These are phyloP conservation scores for Danio jaintianensis DNA, from an alignment of 2,797 vertebrate genomes.

Conservation along the genomic window DNA sequence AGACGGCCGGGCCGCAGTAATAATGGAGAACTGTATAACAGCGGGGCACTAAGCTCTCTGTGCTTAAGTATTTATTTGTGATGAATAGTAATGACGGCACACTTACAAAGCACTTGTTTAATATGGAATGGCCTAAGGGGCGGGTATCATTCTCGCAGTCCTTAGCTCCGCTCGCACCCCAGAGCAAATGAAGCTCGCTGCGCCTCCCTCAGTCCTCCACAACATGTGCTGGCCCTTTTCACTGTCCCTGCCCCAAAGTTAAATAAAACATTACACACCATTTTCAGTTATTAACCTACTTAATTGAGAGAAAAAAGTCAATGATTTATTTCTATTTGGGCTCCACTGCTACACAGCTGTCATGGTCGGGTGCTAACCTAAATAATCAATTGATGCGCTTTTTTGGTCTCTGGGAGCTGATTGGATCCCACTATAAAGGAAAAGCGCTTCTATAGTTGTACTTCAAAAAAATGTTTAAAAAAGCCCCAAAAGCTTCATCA, in stretches of 20 bases:
- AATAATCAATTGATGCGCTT: slow-evolving; percentile 79
- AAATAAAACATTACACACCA: slow-evolving; percentile 82
- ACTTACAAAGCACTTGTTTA: slow-evolving; percentile 83
- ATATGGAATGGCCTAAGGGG: slow-evolving; percentile 72
- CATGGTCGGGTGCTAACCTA: slow-evolving; percentile 75
- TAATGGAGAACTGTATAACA: slow-evolving; percentile 75
- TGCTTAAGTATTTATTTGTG: slow-evolving; percentile 83
- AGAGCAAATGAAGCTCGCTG: slow-evolving; percentile 33
- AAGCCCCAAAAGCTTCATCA: slow-evolving; percentile 44
- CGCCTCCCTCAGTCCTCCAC: slow-evolving; percentile 68
- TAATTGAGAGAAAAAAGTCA: slow-evolving; percentile 72
- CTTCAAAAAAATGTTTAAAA: slow-evolving; percentile 71
- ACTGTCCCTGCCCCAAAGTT: slow-evolving; percentile 67
- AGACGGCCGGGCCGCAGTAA: slow-evolving; percentile 75
- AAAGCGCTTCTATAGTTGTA: slow-evolving; percentile 63
- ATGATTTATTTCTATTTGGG: slow-evolving; percentile 81
- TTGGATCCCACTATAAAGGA: slow-evolving; percentile 68
- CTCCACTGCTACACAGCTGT: slow-evolving; percentile 81
- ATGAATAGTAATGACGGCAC: slow-evolving; percentile 82
- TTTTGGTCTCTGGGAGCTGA: slow-evolving; percentile 67
- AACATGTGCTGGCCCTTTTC: slow-evolving; percentile 76
- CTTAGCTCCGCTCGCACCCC: slow-evolving; percentile 53
- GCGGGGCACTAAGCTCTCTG: slow-evolving; percentile 77
- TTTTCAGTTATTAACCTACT: slow-evolving; percentile 85
- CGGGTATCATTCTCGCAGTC: slow-evolving; percentile 60